Base-by-base conservation (phyloP, 2,888 invertebrate genomes). In the Xestia sexstrigata region DNA sequence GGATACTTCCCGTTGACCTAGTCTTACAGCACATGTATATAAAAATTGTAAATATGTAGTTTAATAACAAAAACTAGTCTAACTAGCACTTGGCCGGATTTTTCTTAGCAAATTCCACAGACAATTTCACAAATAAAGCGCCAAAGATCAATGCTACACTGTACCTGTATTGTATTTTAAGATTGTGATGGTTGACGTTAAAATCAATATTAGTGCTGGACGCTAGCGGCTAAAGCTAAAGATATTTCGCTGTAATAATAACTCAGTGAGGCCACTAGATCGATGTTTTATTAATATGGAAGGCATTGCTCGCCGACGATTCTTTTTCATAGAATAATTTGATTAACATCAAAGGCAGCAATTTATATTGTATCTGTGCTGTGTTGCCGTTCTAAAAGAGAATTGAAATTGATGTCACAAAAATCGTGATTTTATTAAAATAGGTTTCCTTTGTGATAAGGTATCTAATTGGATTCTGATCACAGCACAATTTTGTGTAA, bases 191-290 rank as follows among this genome's bases (percentile, higher is more conserved):
- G 68, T 62, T 55, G 6, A 62, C 45, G 49, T 60, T 71, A 67
- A 84, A 81, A 84, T 81, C 84, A 70, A 83, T 84, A 74, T 75
- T 49, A 70, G 47, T 67, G 60, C 74, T 62, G 58, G 69, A 47
- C 66, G 62, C 71, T 49, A 47, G 15, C 65, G 35, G 45, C 60
- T 17, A 42, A 70, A 81, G 47, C 70, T 72, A 84, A 77, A 84
- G 72, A 78, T 81, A 62, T 72, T 66, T 23, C 65, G 58, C 7
- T 78, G 66, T 75, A 75, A 85, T 81, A 81, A 84, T 81, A 84
- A 78, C 66, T 70, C 39, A 26, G n/a, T 42, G 60, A 60, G 74
- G 74, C 77, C 77, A 74, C 74, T 35, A 77, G 81, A 82, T 76
- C 72, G 58, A 78, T 79, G 69, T 63, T 68, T 68, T 83, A 76